Base-by-base conservation (phyloP, 2,113 vertebrate genomes). In the Malurus melanocephalus region DNA sequence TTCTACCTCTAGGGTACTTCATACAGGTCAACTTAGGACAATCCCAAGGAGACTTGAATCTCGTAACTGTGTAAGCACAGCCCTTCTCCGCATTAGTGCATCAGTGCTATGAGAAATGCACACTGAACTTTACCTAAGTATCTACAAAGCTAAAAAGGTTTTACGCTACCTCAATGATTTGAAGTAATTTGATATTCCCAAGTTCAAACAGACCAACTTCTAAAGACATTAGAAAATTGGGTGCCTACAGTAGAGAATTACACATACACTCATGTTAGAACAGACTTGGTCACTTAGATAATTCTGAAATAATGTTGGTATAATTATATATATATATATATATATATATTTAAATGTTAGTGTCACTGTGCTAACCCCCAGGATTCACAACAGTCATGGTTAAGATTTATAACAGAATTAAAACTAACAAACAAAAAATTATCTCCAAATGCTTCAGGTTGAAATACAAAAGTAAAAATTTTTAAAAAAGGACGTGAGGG, bases 401-500 rank as follows among this genome's bases (percentile, higher is more conserved):
- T 69, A 77, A 14, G 21, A 61, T 8, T 55, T 51, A 14, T 2
- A 60, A 55, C 7, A 61, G 11, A 72, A 13, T 3, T 32, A 30
- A 56, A 79, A 45, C 2, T 56, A 43, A 16, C 13, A 20, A 16
- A 33, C 4, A 30, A 38, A 35, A 32, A 30, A 22, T 2, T 2
- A 61, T 24, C 22, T 66, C 21, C 15, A 65, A 33, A 74, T 30
- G 18, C 16, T 45, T 75, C 53, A 64, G 53, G 65, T 3, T 24
- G 24, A 57, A 74, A 53, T 28, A 66, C 3, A 73, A 38, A 73
- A 51, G 32, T 9, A 38, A 62, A 61, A 55, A n/a, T 19, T 4
- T 55, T 40, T 19, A 3, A 24, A 43, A 33, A 23, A 13, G 6
- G 6, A 2, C 3, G 5, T 5, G 9, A 28, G 2, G 6, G 3